phyloP scores from a whole-genome alignment of 2,797 vertebrate species.

The Macroramphosus scolopax region DNA sequence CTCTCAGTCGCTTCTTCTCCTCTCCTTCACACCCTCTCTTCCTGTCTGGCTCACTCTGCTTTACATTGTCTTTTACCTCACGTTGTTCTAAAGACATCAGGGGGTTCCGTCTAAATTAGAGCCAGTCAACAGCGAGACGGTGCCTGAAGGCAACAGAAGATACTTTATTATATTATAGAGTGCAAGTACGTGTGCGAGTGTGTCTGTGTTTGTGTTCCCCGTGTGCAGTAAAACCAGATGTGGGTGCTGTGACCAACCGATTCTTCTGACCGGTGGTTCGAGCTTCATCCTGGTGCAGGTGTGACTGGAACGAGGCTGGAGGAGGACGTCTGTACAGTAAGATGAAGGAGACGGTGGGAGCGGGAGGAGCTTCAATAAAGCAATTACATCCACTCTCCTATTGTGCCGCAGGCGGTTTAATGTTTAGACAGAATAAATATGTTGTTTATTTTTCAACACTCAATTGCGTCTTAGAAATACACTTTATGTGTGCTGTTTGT shows the following conservation, averaged over 20 bases:
- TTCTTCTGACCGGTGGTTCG: slow-evolving; percentile 5
- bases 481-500: background rate
- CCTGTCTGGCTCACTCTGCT: slow-evolving; percentile 20
- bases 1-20: background rate
- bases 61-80: slow-evolving; percentile 38
- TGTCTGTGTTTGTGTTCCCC: background rate
- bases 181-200: slow-evolving; percentile 17
- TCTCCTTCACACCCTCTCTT: background rate
- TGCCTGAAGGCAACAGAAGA: slow-evolving; percentile 33
- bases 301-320: slow-evolving; percentile 4
- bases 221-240: background rate
- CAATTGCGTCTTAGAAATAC: background rate
- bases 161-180: slow-evolving; percentile 41
- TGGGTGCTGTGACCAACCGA: background rate
- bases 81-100: slow-evolving; percentile 51
- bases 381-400: slow-evolving; percentile 7
- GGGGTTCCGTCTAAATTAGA: slow-evolving; percentile 56
- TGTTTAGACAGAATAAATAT: too few species aligned
- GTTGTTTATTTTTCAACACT: too few species aligned
- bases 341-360: background rate
- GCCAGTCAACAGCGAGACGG: slow-evolving; percentile 50
- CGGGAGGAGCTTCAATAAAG: slow-evolving; percentile 1
- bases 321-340: background rate
- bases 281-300: slow-evolving; percentile 6
- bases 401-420: slow-evolving; percentile 5